Conservation (phyloP, 2,888 invertebrate genomes). For the Diachrysia chrysitis region DNA sequence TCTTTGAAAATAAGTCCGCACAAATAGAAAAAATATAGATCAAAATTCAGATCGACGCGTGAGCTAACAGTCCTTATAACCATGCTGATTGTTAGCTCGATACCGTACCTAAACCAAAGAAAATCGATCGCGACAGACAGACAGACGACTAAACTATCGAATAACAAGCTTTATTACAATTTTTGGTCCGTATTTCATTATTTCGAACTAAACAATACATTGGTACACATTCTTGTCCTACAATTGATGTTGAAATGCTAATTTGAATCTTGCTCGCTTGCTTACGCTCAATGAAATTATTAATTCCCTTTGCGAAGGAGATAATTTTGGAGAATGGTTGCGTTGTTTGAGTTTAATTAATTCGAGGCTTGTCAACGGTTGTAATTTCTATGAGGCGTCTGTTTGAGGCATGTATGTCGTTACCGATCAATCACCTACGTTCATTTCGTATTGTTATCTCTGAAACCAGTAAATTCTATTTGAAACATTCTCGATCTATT, state of each 20-base stretch:
- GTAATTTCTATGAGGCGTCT: slow-evolving; percentile 82
- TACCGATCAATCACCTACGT: slow-evolving; percentile 78
- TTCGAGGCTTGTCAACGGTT: slow-evolving; percentile 86
- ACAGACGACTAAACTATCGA: slow-evolving; percentile 42
- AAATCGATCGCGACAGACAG: slow-evolving; percentile 40
- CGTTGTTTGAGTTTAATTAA: slow-evolving; percentile 88
- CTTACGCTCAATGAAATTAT: slow-evolving; percentile 80
- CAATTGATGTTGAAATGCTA: slow-evolving; percentile 59
- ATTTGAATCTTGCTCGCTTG: slow-evolving; percentile 67
- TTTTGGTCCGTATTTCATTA: background rate
- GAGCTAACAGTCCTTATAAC: slow-evolving; percentile 13
- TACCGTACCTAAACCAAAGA: slow-evolving; percentile 24
- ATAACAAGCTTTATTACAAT: slow-evolving; percentile 5
- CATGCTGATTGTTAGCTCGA: slow-evolving; percentile 11
- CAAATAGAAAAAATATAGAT: background rate
- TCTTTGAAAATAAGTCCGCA: background rate
- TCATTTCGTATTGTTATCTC: slow-evolving; percentile 69
- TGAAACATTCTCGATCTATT: slow-evolving; percentile 31
- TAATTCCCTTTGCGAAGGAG: slow-evolving; percentile 83
- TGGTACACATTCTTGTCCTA: slow-evolving; percentile 21
- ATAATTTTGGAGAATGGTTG: slow-evolving; percentile 84
- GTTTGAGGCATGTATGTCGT: slow-evolving; percentile 81
- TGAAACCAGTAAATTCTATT: slow-evolving; percentile 40
- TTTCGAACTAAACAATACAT: background rate
- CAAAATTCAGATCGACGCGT: background rate